Base-by-base conservation (phyloP, 2,797 vertebrate genomes). In the Sparidentex hasta region DNA sequence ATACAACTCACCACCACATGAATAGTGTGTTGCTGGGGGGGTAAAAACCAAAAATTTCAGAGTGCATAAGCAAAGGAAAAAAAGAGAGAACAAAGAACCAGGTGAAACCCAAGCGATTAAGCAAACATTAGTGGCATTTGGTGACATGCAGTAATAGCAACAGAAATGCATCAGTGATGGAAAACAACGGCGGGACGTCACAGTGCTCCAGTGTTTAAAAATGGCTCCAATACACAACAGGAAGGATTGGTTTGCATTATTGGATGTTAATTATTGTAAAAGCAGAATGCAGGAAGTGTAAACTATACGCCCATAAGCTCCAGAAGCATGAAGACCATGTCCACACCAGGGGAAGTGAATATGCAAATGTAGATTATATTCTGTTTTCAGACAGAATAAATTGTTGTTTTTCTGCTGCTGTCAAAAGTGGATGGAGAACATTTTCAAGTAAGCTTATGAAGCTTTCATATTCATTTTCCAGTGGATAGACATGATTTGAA, bases 1-100 rank as follows among this genome's bases (percentile, higher is more conserved):
- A 90, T 86, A 87, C 76, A 95, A 99, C 98, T 99, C 98, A 99
- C 98, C 98, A 99, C 98, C 96, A 99, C 98, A 93, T 99, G 98
- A 97, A 99, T 99, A 95, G 98, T 99, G 94, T 99, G 98, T 98
- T 99, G 98, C 98, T 99, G 96, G 88, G 91, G 25, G 80, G 81
- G 72, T 90, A 94, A 94, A 96, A 96, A 95, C 94, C 95, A 94
- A 97, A 38, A 97, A 97, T 95, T 95, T 96, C 96, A 96, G 96
- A 95, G 95, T 96, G 96, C 96, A 96, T 94, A 96, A 97, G 97
- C 96, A 94, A 96, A 97, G 95, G 94, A 97, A 79, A 94, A 74
- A 94, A 93, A 93, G 93, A 95, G 95, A 97, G 94, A 97, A 96
- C 95, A 87, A 95, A 97, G 91, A 96, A 95, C 86, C 87, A 93